Percentiles rank a stretch among this genome's conserved stretches.
Conservation (phyloP, 2,888 invertebrate genomes). For the Athalia rosae region DNA sequence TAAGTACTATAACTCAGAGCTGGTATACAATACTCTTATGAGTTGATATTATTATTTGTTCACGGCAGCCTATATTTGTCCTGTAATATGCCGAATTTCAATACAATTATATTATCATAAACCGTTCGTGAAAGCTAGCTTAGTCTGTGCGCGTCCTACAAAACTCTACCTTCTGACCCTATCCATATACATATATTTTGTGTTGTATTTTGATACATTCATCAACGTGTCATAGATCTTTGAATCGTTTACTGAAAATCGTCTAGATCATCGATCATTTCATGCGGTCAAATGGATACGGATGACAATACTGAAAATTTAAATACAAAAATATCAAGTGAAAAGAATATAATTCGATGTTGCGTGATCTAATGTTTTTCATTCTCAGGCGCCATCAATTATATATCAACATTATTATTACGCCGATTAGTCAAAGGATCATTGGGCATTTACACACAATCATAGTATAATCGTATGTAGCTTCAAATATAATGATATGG, state of each 20-base stretch:
- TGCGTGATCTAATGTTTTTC: too few relatives aligned
- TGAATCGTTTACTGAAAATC: neutral
- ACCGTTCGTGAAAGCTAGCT: conserved; percentile 1
- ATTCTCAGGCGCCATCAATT: conserved; percentile 1
- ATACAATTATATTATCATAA: conserved; percentile 7
- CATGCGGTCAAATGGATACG: too few relatives aligned
- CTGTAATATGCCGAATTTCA: neutral
- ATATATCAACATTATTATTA: neutral
- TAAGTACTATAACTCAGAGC: too few relatives aligned
- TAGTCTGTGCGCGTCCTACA: conserved; percentile 26
- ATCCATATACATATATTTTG: neutral
- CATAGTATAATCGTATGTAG: neutral
- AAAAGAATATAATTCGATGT: too few relatives aligned
- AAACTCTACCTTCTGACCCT: conserved; percentile 5
- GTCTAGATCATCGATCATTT: too few relatives aligned
- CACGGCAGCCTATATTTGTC: neutral
- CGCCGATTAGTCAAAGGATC: conserved; percentile 1
- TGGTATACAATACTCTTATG: too few relatives aligned
- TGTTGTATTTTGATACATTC: neutral
- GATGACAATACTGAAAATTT: too few relatives aligned
- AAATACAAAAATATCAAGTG: too few relatives aligned
- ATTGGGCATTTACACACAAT: conserved; percentile 11
- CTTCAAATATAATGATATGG: conserved; percentile 9
- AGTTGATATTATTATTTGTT: neutral
- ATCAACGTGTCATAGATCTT: neutral